These are phyloP conservation scores for Colinus virginianus DNA, from an alignment of 2,113 vertebrate genomes.

Conservation along the genomic window DNA sequence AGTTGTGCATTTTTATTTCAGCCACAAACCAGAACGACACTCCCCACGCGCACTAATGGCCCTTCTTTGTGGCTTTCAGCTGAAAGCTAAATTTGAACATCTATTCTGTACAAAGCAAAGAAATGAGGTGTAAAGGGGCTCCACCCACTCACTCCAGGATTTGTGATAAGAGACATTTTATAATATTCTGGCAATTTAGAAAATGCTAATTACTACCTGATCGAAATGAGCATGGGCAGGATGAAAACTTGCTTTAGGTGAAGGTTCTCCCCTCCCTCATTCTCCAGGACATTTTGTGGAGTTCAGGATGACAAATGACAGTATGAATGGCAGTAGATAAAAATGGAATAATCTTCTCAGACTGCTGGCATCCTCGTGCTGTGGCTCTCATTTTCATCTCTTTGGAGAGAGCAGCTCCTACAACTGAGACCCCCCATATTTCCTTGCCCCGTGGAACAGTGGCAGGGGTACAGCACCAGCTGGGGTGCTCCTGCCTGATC, in stretches of 20 bases:
- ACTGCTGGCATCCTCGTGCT: neutral
- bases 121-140: conserved; percentile 50
- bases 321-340: neutral
- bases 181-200: conserved; percentile 24
- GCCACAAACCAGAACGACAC: conserved; percentile 43
- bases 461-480: neutral
- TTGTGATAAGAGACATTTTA: conserved; percentile 23
- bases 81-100: conserved; percentile 50
- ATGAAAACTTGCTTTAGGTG: conserved; percentile 10
- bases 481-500: neutral
- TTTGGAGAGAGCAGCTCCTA: neutral
- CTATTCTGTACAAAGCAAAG: conserved; percentile 16
- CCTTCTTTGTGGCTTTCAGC: conserved; percentile 1
- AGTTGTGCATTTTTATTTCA: neutral
- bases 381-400: neutral
- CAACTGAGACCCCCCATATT: neutral
- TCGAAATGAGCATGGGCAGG: conserved; percentile 17
- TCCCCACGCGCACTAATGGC: neutral
- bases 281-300: neutral
- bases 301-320: conserved; percentile 15
- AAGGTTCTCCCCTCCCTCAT: neutral
- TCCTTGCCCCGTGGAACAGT: neutral
- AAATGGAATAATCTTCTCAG: conserved; percentile 11
- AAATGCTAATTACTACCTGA: conserved; percentile 58
- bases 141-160: conserved; percentile 17